Percentiles rank a stretch among this genome's conserved stretches.
Conservation (phyloP, 1,140 invertebrate species). For the Heliconius hewitsoni region DNA sequence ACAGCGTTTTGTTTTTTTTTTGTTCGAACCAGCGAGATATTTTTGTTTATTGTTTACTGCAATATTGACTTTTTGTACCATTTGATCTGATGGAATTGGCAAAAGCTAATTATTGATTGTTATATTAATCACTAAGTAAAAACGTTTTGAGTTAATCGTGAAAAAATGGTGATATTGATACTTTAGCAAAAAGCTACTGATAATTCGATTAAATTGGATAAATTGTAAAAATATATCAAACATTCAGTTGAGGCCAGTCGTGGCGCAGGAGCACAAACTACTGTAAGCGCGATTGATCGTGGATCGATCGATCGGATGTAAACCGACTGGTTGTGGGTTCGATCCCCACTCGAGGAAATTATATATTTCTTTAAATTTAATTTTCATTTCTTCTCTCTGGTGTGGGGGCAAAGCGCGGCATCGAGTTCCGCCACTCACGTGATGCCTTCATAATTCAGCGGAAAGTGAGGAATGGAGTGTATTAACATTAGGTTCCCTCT, state of each 20-base stretch:
- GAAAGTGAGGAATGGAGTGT: too few relatives aligned
- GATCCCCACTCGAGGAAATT: too few relatives aligned
- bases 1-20: constrained; percentile 36
- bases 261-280: too few relatives aligned
- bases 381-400: too few relatives aligned
- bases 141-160: not conserved
- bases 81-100: not conserved
- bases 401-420: too few relatives aligned
- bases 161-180: not conserved
- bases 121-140: not conserved
- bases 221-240: constrained; percentile 19
- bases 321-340: too few relatives aligned
- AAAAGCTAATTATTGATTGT: not conserved
- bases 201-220: not conserved
- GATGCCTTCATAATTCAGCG: too few relatives aligned
- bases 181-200: not conserved
- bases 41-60: constrained; percentile 20
- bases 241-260: constrained; percentile 13
- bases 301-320: too few relatives aligned
- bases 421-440: too few relatives aligned
- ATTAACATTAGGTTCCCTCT: too few relatives aligned
- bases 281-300: too few relatives aligned
- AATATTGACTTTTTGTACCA: not conserved
- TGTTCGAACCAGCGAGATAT: not conserved
- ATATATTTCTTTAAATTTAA: too few relatives aligned